Base-by-base conservation (phyloP, 2,113 vertebrate genomes). In the Solea senegalensis region DNA sequence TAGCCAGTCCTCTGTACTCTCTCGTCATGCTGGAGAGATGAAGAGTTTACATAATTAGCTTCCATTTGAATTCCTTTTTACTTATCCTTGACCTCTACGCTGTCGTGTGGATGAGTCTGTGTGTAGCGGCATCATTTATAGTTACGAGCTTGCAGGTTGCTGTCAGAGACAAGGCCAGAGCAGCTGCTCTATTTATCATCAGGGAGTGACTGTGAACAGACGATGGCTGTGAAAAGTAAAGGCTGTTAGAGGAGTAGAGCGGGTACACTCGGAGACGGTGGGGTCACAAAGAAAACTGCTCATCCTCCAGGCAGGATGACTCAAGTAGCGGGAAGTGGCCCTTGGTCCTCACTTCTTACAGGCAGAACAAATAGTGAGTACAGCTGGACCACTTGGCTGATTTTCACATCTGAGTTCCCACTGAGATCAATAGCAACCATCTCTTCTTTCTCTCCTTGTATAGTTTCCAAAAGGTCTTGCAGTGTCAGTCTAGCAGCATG, bases 101-200 rank as follows among this genome's bases (percentile, higher is more conserved):
- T 67, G 71, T 28, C 65, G 60, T 56, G 54, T 3, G 52, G 66
- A 27, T 56, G 66, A 49, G 57, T 65, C 74, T 55, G 64, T 26
- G 55, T 78, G 67, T 56, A 27, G 52, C 73, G 68, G 81, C 81
- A 79, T 76, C 73, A 54, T 80, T 88, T 83, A 80, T 83, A 88
- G 83, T 86, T 84, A 85, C n/a, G 69, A 78, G 76, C 65, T 83
- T 53, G 81, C 82, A 74, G 80, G 78, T 74, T 77, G 62, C 84
- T 65, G 70, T 74, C 82, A 69, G 73, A 77, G 76, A 62, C 78
- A 60, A 82, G 82, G 84, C 76, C 78, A 43, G 71, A 83, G 76
- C 86, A 79, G 75, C 80, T 78, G 87, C 69, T 71, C 67, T 76
- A 74, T 83, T 85, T 84, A 77, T 87, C 79, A 69, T 61, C 55